Conservation (phyloP, 2,113 vertebrate genomes). For the Narcine bancroftii region DNA sequence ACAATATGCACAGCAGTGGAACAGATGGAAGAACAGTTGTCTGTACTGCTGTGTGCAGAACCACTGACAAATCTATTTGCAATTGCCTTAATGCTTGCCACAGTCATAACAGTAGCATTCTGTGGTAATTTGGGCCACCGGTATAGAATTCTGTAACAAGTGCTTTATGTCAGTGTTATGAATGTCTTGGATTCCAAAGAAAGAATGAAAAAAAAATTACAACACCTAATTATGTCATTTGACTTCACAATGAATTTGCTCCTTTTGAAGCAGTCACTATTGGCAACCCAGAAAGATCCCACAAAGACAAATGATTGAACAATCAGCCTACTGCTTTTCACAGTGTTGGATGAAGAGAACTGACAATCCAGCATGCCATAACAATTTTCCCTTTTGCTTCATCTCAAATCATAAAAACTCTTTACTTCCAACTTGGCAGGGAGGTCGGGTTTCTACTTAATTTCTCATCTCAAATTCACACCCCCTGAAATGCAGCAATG, state of each 20-base stretch:
- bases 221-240: background rate
- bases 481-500: background rate
- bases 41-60: background rate
- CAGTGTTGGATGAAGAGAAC: background rate
- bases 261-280: background rate
- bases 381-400: background rate
- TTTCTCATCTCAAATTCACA: background rate
- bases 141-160: background rate
- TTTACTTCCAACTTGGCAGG: background rate
- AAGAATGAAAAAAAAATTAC: background rate
- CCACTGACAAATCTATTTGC: slow-evolving; percentile 14
- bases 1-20: slow-evolving; percentile 4
- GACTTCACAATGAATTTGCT: background rate
- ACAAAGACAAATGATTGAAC: background rate
- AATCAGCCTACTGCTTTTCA: background rate
- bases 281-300: background rate
- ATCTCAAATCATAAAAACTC: background rate
- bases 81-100: background rate
- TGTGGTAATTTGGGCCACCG: too few species aligned
- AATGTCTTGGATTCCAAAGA: background rate
- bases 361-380: background rate
- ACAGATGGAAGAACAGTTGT: slow-evolving; percentile 29
- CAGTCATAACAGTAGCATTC: background rate
- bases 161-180: background rate
- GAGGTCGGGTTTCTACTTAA: background rate